Evolutionary conservation across 2,888 invertebrate genomes (phyloP).

Genomic region (Proisotoma minuta): DNA sequence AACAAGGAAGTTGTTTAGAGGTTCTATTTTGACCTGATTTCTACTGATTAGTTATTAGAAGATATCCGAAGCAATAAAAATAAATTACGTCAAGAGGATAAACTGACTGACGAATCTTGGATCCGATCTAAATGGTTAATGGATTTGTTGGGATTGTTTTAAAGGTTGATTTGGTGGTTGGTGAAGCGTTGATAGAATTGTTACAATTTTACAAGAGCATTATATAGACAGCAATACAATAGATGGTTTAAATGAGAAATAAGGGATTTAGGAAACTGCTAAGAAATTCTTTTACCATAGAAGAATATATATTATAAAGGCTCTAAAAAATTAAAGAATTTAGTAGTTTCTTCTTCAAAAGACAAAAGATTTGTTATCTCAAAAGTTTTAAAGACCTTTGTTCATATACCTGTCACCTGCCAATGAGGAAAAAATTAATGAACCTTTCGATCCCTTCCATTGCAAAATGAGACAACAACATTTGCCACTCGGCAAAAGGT

Average conservation of each 20-base stretch:
- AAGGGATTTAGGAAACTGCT: too few relatives aligned
- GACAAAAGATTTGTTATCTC: slow-evolving; percentile 3
- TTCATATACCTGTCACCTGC: slow-evolving; percentile 4
- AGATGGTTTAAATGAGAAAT: too few relatives aligned
- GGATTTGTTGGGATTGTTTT: not conserved
- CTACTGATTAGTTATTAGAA: slow-evolving; percentile 9
- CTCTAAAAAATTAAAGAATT: slow-evolving; percentile 1
- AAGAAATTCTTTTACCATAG: too few relatives aligned
- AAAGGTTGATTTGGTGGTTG: not conserved
- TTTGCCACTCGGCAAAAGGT: not conserved
- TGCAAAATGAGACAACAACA: slow-evolving; percentile 12
- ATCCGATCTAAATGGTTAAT: slow-evolving; percentile 14
- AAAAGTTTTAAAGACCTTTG: not conserved
- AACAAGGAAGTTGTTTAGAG: not conserved
- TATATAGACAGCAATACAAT: too few relatives aligned
- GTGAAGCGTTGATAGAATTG: not conserved
- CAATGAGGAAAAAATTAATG: slow-evolving; percentile 3
- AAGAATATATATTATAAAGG: too few relatives aligned
- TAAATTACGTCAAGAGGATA: slow-evolving; percentile 11
- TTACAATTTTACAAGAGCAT: not conserved
- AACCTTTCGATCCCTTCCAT: slow-evolving; percentile 2
- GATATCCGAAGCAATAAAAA: slow-evolving; percentile 7
- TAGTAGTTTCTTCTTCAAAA: not conserved
- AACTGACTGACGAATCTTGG: slow-evolving; percentile 1
- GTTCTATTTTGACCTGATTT: slow-evolving; percentile 10